Percentiles rank a stretch among this genome's conserved stretches.
Conservation (phyloP, 2,888 invertebrate species). For the Nomada lathburiana region DNA sequence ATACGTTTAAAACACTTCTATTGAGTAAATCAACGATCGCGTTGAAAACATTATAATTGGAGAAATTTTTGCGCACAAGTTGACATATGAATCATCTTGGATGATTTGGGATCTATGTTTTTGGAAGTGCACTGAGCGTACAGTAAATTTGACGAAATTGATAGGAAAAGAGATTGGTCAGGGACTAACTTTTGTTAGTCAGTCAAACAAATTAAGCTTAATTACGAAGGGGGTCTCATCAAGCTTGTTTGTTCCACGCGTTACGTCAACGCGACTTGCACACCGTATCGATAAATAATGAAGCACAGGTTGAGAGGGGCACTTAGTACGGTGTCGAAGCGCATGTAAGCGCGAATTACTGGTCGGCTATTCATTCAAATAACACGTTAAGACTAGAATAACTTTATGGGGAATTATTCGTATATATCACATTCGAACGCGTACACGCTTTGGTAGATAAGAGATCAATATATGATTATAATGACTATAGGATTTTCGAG, state of each 20-base stretch:
- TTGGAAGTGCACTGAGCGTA: neutral
- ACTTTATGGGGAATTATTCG: slow-evolving; percentile 6
- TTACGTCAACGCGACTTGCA: neutral
- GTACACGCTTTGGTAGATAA: slow-evolving; percentile 23
- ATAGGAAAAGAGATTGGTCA: no score
- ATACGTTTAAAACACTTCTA: no score
- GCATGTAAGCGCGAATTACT: slow-evolving; percentile 16
- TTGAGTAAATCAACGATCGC: neutral
- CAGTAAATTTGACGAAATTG: neutral
- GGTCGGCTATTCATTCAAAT: slow-evolving; percentile 32
- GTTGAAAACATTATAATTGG: slow-evolving; percentile 14
- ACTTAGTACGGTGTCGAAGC: slow-evolving; percentile 1
- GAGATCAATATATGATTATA: slow-evolving; percentile 12
- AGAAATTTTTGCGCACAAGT: slow-evolving; percentile 9
- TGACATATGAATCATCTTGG: slow-evolving; percentile 17
- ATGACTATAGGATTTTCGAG: slow-evolving; percentile 23
- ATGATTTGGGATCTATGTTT: neutral
- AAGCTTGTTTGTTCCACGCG: neutral
- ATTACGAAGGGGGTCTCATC: neutral
- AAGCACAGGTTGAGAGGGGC: neutral
- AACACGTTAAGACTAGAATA: slow-evolving; percentile 20
- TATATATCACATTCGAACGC: slow-evolving; percentile 31
- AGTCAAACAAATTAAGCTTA: neutral
- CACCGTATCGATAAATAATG: slow-evolving; percentile 14
- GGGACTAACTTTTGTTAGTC: neutral